Evolutionary conservation across 1,140 invertebrate species (phyloP).

Genomic region (Aphaenogaster ashmeadi): DNA sequence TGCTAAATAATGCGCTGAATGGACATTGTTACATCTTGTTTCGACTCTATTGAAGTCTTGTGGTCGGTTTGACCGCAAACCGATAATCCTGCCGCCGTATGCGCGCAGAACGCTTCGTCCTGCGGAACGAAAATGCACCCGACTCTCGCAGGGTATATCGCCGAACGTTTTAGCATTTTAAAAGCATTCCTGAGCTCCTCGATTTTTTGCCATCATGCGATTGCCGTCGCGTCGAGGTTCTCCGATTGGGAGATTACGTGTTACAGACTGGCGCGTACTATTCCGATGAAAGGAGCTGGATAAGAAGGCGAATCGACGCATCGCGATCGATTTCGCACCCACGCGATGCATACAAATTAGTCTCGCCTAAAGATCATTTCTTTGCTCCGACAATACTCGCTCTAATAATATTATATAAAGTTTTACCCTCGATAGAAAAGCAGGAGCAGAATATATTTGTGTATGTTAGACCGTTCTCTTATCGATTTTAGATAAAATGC

Average conservation of each 20-base stretch:
- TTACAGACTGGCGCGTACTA: constrained; percentile 60
- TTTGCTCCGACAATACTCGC: neutral
- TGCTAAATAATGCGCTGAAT: neutral
- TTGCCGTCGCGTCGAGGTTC: constrained; percentile 57
- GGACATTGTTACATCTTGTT: constrained; percentile 44
- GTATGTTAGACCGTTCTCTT: neutral
- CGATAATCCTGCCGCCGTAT: neutral
- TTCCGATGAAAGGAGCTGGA: constrained; percentile 67
- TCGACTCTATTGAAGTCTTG: constrained; percentile 1
- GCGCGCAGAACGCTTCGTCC: neutral
- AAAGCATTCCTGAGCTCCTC: constrained; percentile 73
- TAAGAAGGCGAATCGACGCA: constrained; percentile 63
- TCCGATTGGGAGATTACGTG: constrained; percentile 61
- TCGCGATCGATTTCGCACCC: constrained; percentile 72
- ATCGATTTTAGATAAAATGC: constrained; percentile 23
- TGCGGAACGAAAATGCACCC: constrained; percentile 42
- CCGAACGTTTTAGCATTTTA: constrained; percentile 78
- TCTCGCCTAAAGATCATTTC: constrained; percentile 18
- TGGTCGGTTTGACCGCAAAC: constrained; percentile 38
- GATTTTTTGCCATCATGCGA: constrained; percentile 64
- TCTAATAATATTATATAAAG: neutral
- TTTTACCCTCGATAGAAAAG: neutral
- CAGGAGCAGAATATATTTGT: neutral
- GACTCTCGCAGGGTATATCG: constrained; percentile 16
- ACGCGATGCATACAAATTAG: constrained; percentile 53